phyloP scores from a whole-genome alignment of 2,888 invertebrate species.

The Lithodes maja region DNA sequence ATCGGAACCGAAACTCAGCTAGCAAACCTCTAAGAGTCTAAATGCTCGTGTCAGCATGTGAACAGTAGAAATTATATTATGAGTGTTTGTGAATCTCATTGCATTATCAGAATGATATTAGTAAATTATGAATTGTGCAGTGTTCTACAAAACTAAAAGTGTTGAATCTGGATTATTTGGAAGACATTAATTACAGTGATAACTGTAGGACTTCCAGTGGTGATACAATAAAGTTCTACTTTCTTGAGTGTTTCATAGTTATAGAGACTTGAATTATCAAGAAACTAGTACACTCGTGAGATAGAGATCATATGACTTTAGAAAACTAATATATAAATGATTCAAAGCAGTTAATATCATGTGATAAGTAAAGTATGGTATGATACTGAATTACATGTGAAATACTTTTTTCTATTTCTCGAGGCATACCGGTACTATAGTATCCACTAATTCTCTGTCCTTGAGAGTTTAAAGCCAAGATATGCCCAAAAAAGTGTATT shows the following conservation, averaged over 20 bases:
- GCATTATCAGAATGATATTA: conserved; percentile 19
- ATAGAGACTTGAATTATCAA: conserved; percentile 43
- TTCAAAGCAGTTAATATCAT: neutral
- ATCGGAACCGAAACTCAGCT: conserved; percentile 65
- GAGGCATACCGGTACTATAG: neutral
- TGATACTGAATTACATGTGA: neutral
- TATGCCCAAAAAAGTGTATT: conserved; percentile 4
- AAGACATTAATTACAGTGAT: conserved; percentile 25
- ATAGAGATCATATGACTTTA: neutral
- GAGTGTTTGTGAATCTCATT: conserved; percentile 51
- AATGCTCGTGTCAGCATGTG: conserved; percentile 20
- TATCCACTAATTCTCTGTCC: conserved; percentile 12
- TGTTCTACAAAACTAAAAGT: conserved; percentile 16
- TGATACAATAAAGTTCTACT: conserved; percentile 43
- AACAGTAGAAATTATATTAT: conserved; percentile 23
- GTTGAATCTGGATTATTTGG: conserved; percentile 22
- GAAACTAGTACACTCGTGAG: conserved; percentile 35
- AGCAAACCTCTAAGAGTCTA: conserved; percentile 64
- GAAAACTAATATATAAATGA: neutral
- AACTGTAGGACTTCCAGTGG: conserved; percentile 37
- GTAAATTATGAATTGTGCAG: conserved; percentile 38
- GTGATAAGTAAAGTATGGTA: neutral
- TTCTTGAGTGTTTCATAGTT: conserved; percentile 57
- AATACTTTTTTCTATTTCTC: conserved; percentile 2
- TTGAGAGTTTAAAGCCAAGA: neutral